These are phyloP conservation scores for Liasis olivaceus DNA, from an alignment of 2,797 vertebrate genomes.

Conservation along the genomic window DNA sequence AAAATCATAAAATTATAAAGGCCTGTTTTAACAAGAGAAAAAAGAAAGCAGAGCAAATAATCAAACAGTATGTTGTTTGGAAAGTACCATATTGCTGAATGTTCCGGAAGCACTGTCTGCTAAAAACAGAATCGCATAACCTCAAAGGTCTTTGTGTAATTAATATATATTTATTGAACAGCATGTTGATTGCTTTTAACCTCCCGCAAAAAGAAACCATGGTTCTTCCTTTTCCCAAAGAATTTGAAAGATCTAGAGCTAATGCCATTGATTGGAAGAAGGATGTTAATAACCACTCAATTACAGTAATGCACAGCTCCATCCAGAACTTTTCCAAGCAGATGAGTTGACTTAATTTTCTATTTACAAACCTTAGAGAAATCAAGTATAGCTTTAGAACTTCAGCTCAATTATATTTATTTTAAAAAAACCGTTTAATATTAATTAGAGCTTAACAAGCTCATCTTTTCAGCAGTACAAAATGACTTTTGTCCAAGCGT, in stretches of 20 bases:
- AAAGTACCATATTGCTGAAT: too few relatives aligned
- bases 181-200: neutral
- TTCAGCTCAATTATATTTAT: neutral
- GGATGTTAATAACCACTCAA: neutral
- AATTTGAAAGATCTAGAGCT: neutral
- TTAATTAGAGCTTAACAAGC: conserved; percentile 9
- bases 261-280: neutral
- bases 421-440: conserved; percentile 20
- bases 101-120: neutral
- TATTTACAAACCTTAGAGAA: conserved; percentile 5
- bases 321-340: neutral
- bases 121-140: neutral
- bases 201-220: neutral
- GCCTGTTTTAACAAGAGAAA: neutral
- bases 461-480: neutral
- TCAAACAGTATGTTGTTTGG: neutral
- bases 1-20: neutral
- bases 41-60: neutral
- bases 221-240: neutral
- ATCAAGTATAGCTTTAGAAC: neutral
- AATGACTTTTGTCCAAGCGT: neutral
- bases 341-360: neutral
- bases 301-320: neutral
- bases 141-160: neutral
- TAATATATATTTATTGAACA: neutral